Percentiles rank a stretch among this genome's conserved stretches.
Evolutionary conservation across 2,113 vertebrate genomes (phyloP).

Genomic region (Muntiacus reevesi): DNA sequence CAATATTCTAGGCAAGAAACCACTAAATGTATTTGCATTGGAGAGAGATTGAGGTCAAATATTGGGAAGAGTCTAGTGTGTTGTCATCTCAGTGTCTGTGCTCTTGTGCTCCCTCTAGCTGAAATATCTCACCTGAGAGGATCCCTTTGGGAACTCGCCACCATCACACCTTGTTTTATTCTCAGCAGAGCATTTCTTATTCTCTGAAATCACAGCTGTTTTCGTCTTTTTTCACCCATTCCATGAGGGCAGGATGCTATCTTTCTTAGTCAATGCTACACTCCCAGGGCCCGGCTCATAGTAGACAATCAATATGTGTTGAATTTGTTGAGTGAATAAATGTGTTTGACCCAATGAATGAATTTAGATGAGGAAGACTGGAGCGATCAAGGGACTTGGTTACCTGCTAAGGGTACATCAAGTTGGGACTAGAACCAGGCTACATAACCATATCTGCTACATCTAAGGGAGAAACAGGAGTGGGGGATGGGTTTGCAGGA

Average conservation of each 20-base stretch:
- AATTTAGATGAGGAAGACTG: neutral
- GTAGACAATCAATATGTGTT: neutral
- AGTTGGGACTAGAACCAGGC: neutral
- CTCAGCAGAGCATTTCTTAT: neutral
- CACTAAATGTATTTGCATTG: neutral
- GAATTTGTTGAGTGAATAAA: constrained; percentile 32
- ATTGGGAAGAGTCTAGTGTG: neutral
- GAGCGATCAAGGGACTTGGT: neutral
- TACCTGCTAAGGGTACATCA: neutral
- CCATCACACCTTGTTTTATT: neutral
- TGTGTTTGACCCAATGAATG: neutral
- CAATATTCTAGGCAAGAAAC: neutral
- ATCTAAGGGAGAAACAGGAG: neutral
- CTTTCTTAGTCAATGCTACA: neutral
- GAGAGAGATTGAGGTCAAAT: neutral
- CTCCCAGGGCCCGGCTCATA: neutral
- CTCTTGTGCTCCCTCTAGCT: neutral
- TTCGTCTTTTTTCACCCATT: neutral
- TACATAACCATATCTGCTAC: neutral
- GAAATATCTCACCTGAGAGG: neutral
- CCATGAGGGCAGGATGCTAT: neutral
- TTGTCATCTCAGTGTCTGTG: neutral
- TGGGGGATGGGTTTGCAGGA: neutral
- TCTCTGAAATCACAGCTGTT: neutral
- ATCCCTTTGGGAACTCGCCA: neutral